A percentile compares a stretch with the other conserved stretches of the same genome.
Evolutionary conservation across 2,888 invertebrate genomes (phyloP).

Genomic region (Dinocampus coccinellae): DNA sequence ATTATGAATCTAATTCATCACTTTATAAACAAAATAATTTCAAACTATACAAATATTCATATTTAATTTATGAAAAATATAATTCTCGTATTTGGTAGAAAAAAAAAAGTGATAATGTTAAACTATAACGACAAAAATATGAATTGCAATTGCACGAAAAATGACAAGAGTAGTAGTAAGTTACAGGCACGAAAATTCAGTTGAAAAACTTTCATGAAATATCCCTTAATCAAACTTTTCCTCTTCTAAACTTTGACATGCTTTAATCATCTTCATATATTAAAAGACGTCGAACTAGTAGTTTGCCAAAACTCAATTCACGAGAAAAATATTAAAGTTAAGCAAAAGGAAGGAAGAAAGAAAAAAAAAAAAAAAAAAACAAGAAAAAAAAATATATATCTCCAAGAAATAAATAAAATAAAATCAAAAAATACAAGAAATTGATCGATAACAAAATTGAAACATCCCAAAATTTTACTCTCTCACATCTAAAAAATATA

Average conservation of each 20-base stretch:
- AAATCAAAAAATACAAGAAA: not conserved
- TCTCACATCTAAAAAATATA: too few species aligned
- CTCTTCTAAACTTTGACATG: constrained; percentile 51
- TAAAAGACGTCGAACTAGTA: constrained; percentile 50
- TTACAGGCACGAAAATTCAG: not conserved
- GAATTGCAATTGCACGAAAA: not conserved
- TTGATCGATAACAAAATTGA: too few species aligned
- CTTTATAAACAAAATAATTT: too few species aligned
- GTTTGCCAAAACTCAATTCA: not conserved
- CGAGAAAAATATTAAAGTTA: not conserved
- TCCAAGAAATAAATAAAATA: too few species aligned
- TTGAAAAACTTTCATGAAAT: constrained; percentile 39
- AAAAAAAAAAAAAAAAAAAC: constrained; percentile 14
- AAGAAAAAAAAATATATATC: too few species aligned
- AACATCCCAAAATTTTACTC: too few species aligned
- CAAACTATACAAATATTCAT: not conserved
- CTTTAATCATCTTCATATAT: constrained; percentile 57
- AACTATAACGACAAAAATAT: too few species aligned
- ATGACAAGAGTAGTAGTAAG: not conserved
- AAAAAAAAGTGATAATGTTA: too few species aligned
- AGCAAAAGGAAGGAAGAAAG: not conserved
- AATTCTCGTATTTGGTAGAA: too few species aligned
- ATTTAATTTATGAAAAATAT: too few species aligned
- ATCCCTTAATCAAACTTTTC: constrained; percentile 60
- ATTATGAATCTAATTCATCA: too few species aligned